phyloP scores from a whole-genome alignment of 2,888 invertebrate species.

The Papilio elwesi region DNA sequence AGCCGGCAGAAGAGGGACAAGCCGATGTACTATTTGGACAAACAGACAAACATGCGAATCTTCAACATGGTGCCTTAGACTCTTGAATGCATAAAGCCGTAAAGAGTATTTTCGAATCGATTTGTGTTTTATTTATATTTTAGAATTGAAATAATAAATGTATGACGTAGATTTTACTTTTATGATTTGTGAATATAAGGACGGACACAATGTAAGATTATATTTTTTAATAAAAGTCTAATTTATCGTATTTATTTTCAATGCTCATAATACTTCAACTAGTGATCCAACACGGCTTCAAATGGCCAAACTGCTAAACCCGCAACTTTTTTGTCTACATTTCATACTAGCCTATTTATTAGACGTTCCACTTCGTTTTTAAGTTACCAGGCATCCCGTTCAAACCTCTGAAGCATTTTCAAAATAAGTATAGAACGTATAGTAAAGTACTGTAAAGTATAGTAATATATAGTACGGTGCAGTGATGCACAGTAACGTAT shows the following conservation, averaged over 20 bases:
- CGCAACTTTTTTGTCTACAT: too few species aligned
- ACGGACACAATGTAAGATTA: neutral
- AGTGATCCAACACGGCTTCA: neutral
- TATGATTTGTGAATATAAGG: too few species aligned
- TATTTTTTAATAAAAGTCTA: neutral
- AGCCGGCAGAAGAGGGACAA: conserved; percentile 54
- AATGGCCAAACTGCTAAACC: too few species aligned
- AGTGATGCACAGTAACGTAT: too few species aligned
- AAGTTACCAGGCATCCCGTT: too few species aligned
- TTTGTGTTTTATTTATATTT: neutral
- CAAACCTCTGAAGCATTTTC: too few species aligned
- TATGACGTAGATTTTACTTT: too few species aligned
- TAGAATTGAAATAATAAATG: too few species aligned
- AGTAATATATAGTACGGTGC: neutral
- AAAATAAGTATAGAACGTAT: neutral
- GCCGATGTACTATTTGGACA: conserved; percentile 57
- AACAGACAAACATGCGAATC: conserved; percentile 64
- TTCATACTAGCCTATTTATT: too few species aligned
- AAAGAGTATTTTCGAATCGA: too few species aligned
- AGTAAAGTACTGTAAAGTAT: neutral
- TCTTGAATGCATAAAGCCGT: too few species aligned
- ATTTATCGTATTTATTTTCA: neutral
- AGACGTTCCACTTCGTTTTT: too few species aligned
- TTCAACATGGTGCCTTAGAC: conserved; percentile 51
- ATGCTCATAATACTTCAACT: neutral